phyloP scores from a whole-genome alignment of 2,113 vertebrate genomes.

The Oreotragus oreotragus region DNA sequence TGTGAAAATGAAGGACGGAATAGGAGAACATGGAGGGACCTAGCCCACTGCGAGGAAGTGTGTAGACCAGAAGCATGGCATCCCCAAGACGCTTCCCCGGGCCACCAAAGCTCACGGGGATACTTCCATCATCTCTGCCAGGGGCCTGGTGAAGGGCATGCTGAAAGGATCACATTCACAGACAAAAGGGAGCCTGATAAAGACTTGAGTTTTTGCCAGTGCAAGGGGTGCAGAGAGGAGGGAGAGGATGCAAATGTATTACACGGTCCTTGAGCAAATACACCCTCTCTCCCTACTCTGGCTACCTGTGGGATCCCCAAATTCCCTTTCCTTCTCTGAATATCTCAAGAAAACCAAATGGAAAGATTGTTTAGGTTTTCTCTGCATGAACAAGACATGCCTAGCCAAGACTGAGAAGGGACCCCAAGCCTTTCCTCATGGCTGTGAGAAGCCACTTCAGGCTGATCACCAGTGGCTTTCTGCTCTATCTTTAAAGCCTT shows the following conservation, averaged over 20 bases:
- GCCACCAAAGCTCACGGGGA: neutral
- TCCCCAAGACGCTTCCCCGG: neutral
- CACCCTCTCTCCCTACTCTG: neutral
- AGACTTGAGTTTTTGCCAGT: neutral
- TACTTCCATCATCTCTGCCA: neutral
- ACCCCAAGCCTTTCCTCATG: neutral
- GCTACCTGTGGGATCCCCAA: neutral
- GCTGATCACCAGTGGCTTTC: neutral
- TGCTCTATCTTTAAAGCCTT: neutral
- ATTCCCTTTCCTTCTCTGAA: neutral
- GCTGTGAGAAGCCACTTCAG: neutral
- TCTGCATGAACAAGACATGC: neutral
- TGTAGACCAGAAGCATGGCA: neutral
- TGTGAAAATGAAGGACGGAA: neutral
- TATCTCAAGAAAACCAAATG: neutral
- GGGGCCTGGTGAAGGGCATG: neutral
- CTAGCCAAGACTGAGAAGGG: neutral
- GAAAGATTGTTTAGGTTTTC: neutral
- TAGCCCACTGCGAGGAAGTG: neutral
- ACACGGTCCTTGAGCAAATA: neutral
- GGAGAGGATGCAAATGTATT: neutral
- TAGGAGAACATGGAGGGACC: neutral
- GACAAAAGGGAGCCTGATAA: neutral
- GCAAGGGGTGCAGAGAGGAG: neutral
- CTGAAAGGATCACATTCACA: neutral